Evolutionary conservation across 1,140 invertebrate species (phyloP).

Genomic region (Cryptotermes secundus): DNA sequence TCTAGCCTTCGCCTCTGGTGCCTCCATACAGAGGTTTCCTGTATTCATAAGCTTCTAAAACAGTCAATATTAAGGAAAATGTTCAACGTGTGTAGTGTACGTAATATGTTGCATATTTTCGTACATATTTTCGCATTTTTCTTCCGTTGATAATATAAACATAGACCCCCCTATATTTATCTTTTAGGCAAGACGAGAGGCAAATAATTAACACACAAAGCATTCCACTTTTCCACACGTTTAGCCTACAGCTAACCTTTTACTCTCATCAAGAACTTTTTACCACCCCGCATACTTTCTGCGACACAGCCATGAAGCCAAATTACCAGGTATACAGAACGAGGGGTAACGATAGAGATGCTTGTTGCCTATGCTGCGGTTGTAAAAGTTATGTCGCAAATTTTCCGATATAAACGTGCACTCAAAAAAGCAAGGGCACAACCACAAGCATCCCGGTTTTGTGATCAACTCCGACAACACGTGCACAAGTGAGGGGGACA

Average conservation of each 20-base stretch:
- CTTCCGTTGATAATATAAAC: background rate
- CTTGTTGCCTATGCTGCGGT: background rate
- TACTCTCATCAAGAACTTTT: background rate
- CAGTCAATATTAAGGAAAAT: background rate
- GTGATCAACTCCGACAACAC: too few species aligned
- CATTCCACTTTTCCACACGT: constrained; percentile 9
- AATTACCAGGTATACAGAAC: background rate
- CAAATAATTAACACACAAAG: background rate
- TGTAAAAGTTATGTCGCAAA: background rate
- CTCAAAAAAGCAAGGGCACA: background rate
- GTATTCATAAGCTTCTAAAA: background rate
- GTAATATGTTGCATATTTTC: background rate
- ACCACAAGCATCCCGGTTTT: too few species aligned
- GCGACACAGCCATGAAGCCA: background rate
- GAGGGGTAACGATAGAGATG: background rate
- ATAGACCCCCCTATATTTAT: background rate
- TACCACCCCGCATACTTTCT: constrained; percentile 7
- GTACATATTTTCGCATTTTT: constrained; percentile 15
- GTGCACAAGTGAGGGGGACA: too few species aligned
- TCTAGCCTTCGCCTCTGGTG: background rate
- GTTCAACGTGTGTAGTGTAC: background rate
- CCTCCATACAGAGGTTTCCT: background rate
- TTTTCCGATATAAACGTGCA: background rate
- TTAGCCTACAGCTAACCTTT: background rate
- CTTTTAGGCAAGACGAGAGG: background rate